phyloP scores from a whole-genome alignment of 92 coral and sea anemone genomes.

The Actinernus sp. region DNA sequence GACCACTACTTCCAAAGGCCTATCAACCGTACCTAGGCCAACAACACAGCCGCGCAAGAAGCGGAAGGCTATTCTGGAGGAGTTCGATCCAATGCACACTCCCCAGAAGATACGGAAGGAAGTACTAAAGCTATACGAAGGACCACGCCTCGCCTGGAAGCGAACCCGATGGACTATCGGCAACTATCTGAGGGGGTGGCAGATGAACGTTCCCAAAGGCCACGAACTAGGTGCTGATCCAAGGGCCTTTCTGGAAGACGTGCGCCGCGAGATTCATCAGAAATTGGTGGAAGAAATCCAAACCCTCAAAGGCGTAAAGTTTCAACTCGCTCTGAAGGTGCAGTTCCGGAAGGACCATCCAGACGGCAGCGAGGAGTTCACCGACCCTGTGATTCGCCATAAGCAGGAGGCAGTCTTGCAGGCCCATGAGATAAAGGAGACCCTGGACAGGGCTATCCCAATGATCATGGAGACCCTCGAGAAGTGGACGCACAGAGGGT shows the following conservation, averaged over 20 bases:
- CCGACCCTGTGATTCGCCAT: background rate
- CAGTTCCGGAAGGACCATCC: background rate
- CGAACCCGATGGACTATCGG: background rate
- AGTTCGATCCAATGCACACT: conserved; percentile 2
- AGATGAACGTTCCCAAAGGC: background rate
- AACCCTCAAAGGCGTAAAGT: conserved; percentile 13
- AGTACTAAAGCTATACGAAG: background rate
- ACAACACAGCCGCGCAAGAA: background rate
- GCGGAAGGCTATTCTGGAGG: background rate
- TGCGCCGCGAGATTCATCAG: background rate
- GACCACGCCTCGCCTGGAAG: background rate
- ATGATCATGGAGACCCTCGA: background rate
- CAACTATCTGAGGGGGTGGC: background rate
- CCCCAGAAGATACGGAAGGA: background rate
- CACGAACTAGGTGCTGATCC: background rate
- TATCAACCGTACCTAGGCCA: too few relatives aligned
- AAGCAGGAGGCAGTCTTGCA: conserved; percentile 19
- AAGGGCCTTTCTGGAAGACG: background rate
- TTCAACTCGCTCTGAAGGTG: conserved; percentile 14
- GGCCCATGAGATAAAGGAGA: background rate
- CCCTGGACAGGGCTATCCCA: background rate
- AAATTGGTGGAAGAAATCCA: conserved; percentile 11
- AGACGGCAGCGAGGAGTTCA: background rate
- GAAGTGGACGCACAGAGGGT: background rate
- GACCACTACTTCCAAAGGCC: too few relatives aligned